Base-by-base conservation (phyloP, 2,797 vertebrate species). In the Manis pentadactyla region DNA sequence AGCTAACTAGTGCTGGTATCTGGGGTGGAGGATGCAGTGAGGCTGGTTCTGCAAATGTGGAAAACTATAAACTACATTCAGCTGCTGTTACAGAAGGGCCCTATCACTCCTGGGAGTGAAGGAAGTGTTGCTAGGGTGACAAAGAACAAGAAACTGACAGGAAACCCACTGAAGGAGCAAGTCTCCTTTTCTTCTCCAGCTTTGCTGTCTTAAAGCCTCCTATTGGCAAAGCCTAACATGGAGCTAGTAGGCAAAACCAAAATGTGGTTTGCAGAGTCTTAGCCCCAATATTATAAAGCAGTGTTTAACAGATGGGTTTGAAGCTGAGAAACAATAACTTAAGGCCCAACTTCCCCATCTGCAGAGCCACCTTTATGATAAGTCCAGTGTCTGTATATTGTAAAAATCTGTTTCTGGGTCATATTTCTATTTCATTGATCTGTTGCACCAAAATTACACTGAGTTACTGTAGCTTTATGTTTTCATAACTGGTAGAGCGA, bases 161-260 rank as follows among this genome's bases (percentile, higher is more conserved):
- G 55, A 93, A 84, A 39, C 55, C 13, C n/a, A n/a, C 7, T 7
- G 42, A 63, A 84, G 71, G 37, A 82, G 21, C 27, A 75, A 13
- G 27, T 74, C 42, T 39, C 9, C 61, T 69, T 66, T 95, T 93
- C 51, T 86, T 46, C 69, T 78, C 59, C 12, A 71, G 10, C 34
- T 23, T 86, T 92, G 23, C 29, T 49, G 11, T 2, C 25, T 3
- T 23, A 37, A 51, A 59, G 14, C 23, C 27, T 15, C 18, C 12
- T 83, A 0, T 59, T 77, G 55, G 27, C 71, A 89, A 66, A 92
- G 19, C 66, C 64, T 81, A 92, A 79, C 57, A 37, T 84, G 77
- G 64, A 96, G 34, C 91, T 55, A n/a, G 34, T 53, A 94, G 91
- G 51, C 59, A 93, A 93, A 93, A 78, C 77, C 73, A 75, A 85